Evolutionary conservation across 2,797 vertebrate species (phyloP), one percentile per base, ranked within the genome.

Genomic region (Karalla daura): DNA sequence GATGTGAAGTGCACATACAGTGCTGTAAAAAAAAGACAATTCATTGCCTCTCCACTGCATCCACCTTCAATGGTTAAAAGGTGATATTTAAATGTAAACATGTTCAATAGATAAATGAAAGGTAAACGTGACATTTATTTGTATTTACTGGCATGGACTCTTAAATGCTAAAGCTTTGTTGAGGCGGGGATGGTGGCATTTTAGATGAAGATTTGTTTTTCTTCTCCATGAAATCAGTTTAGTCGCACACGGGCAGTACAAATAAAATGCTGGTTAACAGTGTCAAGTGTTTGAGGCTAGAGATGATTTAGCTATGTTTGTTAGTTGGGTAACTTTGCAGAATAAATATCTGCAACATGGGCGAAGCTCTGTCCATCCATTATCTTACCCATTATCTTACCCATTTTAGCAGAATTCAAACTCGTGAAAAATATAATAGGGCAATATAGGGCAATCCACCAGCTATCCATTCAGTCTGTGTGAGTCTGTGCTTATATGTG

Each of bases 221-320:
- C 63, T 63, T 83, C 80, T 40, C 71, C 74, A 63, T 82, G 41
- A 72, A 88, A 89, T 84, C 18, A 75, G 45, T 86, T 89, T 78
- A 78, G 78, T 77, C 43, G 35, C 49, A 72, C 76, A 68, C 75
- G 47, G 76, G 69, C 69, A 82, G 40, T 63, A 46, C 17, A 76
- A 85, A 82, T 75, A 62, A 78, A 86, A 83, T 69, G 61, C 12
- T 56, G 77, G 55, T 53, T 84, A 74, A 88, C 87, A 81, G 84
- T 83, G 81, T 80, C 54, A 76, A 52, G n/a, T n/a, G n/a, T n/a
- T n/a, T n/a, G 46, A 32, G 74, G 39, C 35, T 43, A 35, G 0
- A 44, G 33, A 6, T 21, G 27, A n/a, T 74, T 44, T 11, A 27
- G n/a, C n/a, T n/a, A n/a, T n/a, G n/a, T 21, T 17, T 41, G 12